Base-by-base conservation (phyloP, 2,797 vertebrate genomes). In the Malurus leucopterus region DNA sequence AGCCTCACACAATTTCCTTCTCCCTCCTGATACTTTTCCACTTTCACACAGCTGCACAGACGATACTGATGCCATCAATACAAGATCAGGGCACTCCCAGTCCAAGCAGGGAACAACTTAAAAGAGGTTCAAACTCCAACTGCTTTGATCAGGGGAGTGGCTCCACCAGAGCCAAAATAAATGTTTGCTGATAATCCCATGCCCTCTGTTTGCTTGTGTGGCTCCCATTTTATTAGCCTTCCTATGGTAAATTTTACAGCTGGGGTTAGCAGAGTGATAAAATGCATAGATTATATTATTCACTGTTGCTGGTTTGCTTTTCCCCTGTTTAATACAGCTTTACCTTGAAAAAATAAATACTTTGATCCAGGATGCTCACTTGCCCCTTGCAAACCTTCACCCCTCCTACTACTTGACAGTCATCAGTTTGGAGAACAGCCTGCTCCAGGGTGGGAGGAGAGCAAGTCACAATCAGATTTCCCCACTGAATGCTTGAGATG, bases 101-200 rank as follows among this genome's bases (percentile, higher is more conserved):
- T 49, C 73, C 9, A 3, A 57, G 59, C 32, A 70, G 50, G 55
- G 63, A 90, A 61, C 68, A 83, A 55, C 53, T 83, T 88, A 70
- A 85, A 91, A 91, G 75, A 85, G 29, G 92, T 89, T 92, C 92
- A 91, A 92, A 92, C 58, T 95, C 91, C 93, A 86, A 36, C 40
- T 0, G 0, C 89, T 94, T 95, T 93, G 77, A 94, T 94, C 89
- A 84, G 58, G 40, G 86, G 80, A 92, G 59, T 58, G 64, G 71
- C 62, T 86, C 85, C 44, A 61, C 44, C 54, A 77, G 87, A 84
- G 89, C 93, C 95, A 95, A 93, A 94, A 94, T 82, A 94, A 95
- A 94, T 86, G 93, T 94, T 95, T 95, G 88, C 87, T 8, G 5
- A 88, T 89, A 93, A 81, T 76, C 74, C 51, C 0, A 0, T 92